phyloP scores from a whole-genome alignment of 1,140 invertebrate genomes.

The Telenomus remus region DNA sequence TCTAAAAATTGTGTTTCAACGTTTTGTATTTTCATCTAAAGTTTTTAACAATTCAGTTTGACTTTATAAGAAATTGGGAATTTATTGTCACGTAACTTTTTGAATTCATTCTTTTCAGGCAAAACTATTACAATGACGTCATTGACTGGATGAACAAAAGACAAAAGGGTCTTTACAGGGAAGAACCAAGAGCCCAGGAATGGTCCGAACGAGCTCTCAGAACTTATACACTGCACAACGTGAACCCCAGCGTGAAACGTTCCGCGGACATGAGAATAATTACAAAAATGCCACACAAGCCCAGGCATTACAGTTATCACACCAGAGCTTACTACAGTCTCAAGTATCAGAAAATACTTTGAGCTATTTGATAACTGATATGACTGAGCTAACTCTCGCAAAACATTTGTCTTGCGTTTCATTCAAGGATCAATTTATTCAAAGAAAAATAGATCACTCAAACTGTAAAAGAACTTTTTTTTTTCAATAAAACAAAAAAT shows the following conservation, averaged over 20 bases:
- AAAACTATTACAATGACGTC: slow-evolving; percentile 89
- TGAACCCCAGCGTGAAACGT: slow-evolving; percentile 64
- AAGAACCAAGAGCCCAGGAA: slow-evolving; percentile 84
- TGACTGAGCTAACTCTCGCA: slow-evolving; percentile 16
- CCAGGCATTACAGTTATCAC: slow-evolving; percentile 72
- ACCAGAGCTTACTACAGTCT: slow-evolving; percentile 73
- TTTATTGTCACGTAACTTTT: too few relatives aligned
- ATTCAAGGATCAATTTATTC: neutral
- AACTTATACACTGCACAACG: slow-evolving; percentile 78
- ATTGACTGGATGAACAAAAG: slow-evolving; percentile 87
- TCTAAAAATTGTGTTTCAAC: too few relatives aligned
- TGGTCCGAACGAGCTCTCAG: slow-evolving; percentile 87
- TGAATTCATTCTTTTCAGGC: slow-evolving; percentile 62
- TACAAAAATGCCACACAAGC: slow-evolving; percentile 63
- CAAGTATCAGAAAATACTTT: slow-evolving; percentile 72
- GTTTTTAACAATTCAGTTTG: too few relatives aligned
- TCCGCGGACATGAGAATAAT: slow-evolving; percentile 70
- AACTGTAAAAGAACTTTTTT: neutral
- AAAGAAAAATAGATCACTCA: neutral
- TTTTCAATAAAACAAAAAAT: too few relatives aligned
- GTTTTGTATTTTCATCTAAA: too few relatives aligned
- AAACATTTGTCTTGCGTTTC: slow-evolving; percentile 24
- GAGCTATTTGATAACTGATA: slow-evolving; percentile 7
- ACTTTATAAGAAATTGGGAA: too few relatives aligned
- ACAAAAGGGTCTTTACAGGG: slow-evolving; percentile 80